Evolutionary conservation across 2,888 invertebrate species (phyloP).

Genomic region (Tachina lurida): DNA sequence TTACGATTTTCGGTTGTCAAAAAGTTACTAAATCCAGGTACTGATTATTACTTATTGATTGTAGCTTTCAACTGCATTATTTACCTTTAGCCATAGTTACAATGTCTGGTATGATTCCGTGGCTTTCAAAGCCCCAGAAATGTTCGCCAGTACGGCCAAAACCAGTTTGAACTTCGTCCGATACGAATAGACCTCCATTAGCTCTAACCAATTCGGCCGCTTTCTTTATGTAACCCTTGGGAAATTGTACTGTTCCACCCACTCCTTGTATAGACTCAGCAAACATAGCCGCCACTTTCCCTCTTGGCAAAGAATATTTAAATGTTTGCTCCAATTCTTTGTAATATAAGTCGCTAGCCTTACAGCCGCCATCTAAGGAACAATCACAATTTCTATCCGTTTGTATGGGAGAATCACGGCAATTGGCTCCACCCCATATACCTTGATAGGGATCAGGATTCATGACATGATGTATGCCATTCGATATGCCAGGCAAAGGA

Average conservation of each 20-base stretch:
- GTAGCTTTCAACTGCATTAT: not conserved
- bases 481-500: slow-evolving; percentile 86
- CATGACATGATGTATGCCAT: slow-evolving; percentile 93
- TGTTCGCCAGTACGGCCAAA: slow-evolving; percentile 97
- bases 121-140: slow-evolving; percentile 98
- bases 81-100: slow-evolving; percentile 96
- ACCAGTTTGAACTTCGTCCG: slow-evolving; percentile 98
- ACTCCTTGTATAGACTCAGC: slow-evolving; percentile 98
- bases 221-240: slow-evolving; percentile 92
- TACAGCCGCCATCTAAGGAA: slow-evolving; percentile 84
- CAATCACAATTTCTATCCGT: slow-evolving; percentile 88
- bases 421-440: slow-evolving; percentile 93
- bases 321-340: slow-evolving; percentile 89
- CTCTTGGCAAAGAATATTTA: slow-evolving; percentile 90
- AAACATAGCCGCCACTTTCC: slow-evolving; percentile 93
- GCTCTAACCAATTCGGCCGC: slow-evolving; percentile 90
- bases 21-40: too few species aligned
- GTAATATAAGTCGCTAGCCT: slow-evolving; percentile 91
- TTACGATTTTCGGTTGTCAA: too few species aligned
- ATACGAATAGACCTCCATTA: slow-evolving; percentile 93
- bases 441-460: slow-evolving; percentile 96
- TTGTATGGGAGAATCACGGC: slow-evolving; percentile 94
- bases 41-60: too few species aligned
- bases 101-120: slow-evolving; percentile 94
- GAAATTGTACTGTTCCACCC: slow-evolving; percentile 96